A percentile compares a stretch with the other conserved stretches of the same genome.
Conservation (phyloP, 2,888 invertebrate species). For the Machimus atricapillus region DNA sequence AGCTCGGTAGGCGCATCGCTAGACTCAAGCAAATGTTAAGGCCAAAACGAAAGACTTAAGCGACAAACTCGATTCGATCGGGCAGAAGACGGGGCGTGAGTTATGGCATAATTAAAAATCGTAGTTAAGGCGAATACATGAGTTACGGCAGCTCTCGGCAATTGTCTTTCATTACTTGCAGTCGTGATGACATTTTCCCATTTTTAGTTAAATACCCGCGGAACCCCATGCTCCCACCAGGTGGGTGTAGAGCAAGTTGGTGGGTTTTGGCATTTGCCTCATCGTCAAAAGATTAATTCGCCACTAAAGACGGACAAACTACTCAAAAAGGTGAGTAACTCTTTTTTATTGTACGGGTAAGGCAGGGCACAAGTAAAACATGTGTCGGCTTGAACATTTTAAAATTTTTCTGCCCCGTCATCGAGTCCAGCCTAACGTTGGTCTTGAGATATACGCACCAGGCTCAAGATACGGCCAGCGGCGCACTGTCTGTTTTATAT, state of each 20-base stretch:
- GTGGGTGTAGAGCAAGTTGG: not conserved
- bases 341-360: not conserved
- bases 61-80: constrained; percentile 5
- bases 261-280: not conserved
- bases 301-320: not conserved
- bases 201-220: not conserved
- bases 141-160: not conserved
- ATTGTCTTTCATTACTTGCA: not conserved
- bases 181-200: constrained; percentile 24
- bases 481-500: not conserved
- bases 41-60: constrained; percentile 34
- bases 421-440: not conserved
- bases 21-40: constrained; percentile 24
- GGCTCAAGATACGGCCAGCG: not conserved
- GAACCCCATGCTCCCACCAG: not conserved
- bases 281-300: not conserved
- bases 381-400: not conserved
- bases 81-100: constrained; percentile 18
- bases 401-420: not conserved
- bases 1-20: not conserved
- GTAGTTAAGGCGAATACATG: not conserved
- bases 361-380: not conserved
- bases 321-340: not conserved
- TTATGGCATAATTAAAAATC: constrained; percentile 31
- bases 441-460: not conserved